phyloP scores from a whole-genome alignment of 2,113 vertebrate genomes.

The Plectropomus leopardus region DNA sequence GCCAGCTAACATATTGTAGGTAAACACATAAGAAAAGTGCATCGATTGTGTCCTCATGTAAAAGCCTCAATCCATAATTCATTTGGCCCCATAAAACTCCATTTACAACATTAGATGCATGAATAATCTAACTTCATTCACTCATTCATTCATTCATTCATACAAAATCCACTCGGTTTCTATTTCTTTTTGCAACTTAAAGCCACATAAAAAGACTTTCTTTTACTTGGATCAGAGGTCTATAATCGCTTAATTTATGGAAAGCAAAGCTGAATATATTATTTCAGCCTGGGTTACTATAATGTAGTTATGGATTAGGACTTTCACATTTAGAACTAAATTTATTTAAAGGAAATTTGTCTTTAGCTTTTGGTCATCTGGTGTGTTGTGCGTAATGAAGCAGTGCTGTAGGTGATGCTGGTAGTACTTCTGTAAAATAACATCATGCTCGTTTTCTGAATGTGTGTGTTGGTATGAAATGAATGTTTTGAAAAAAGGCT shows the following conservation, averaged over 20 bases:
- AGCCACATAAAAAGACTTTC: neutral
- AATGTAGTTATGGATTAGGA: neutral
- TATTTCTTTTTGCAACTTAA: neutral
- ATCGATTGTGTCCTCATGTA: neutral
- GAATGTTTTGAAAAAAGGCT: neutral
- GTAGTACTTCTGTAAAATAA: neutral
- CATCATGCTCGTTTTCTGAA: neutral
- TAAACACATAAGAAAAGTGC: neutral
- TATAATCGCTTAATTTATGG: neutral
- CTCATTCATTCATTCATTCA: too few relatives aligned
- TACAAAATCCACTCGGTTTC: neutral
- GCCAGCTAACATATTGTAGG: neutral
- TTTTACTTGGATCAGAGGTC: neutral
- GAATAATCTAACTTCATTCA: neutral
- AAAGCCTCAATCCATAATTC: conserved; percentile 17
- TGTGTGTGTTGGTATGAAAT: neutral
- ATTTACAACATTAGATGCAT: neutral
- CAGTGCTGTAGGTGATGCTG: neutral
- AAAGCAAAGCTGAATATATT: neutral
- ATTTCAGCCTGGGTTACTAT: neutral
- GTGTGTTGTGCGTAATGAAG: neutral
- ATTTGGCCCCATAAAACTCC: neutral
- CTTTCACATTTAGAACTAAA: neutral
- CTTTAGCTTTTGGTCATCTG: neutral
- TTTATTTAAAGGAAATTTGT: neutral